A percentile compares a stretch with the other conserved stretches of the same genome.
Evolutionary conservation across 92 coral and sea anemone species (phyloP).

Genomic region (Phenganax stokvisi): DNA sequence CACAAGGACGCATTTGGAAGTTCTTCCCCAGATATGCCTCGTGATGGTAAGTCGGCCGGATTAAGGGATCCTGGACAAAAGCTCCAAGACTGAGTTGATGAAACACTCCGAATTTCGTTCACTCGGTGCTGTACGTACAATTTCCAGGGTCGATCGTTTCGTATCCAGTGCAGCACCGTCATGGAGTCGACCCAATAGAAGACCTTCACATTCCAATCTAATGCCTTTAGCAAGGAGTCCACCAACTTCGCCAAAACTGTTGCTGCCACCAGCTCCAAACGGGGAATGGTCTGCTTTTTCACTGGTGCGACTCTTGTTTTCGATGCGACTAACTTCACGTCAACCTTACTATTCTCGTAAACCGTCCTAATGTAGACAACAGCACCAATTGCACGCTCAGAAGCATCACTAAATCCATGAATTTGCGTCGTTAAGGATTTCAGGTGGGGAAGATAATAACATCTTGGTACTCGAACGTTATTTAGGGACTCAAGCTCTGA

Average conservation of each 20-base stretch:
- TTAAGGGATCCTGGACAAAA: conserved; percentile 34
- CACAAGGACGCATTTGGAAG: conserved; percentile 24
- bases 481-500: conserved; percentile 37
- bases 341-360: no score
- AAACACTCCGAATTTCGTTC: conserved; percentile 23
- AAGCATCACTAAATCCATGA: no score
- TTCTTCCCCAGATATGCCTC: conserved; percentile 31
- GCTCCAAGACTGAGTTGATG: conserved; percentile 24
- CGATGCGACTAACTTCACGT: no score
- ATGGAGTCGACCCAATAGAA: conserved; percentile 42
- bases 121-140: conserved; percentile 41
- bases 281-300: conserved; percentile 22
- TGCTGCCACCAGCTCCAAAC: conserved; percentile 21
- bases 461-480: conserved; percentile 8
- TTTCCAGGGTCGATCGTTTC: conserved; percentile 30
- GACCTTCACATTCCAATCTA: conserved; percentile 2
- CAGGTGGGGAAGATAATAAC: no score
- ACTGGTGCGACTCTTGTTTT: conserved; percentile 1
- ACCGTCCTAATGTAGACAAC: no score
- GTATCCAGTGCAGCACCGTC: conserved; percentile 36
- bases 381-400: no score
- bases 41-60: conserved; percentile 47
- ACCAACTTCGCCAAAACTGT: conserved; percentile 22
- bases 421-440: no score
- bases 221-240: neutral